A percentile compares a stretch with the other conserved stretches of the same genome.
phyloP scores from a whole-genome alignment of 2,888 invertebrate species.

The Kuschelorhynchus macadamiae region DNA sequence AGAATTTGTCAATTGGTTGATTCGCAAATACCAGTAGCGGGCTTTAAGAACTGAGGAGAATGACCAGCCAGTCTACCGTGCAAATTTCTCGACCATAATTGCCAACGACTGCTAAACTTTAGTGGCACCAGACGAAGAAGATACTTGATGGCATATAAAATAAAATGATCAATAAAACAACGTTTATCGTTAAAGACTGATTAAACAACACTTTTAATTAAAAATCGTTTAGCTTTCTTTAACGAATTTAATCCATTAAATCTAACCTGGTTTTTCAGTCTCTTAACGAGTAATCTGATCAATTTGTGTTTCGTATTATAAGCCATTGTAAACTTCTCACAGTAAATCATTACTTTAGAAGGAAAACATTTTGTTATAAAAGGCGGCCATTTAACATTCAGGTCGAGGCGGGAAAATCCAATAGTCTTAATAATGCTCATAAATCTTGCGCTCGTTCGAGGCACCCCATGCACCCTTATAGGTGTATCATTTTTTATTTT shows the following conservation, averaged over 20 bases:
- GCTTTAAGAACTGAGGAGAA: no score
- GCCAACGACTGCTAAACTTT: no score
- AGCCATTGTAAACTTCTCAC: slow-evolving; percentile 52
- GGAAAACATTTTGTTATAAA: slow-evolving; percentile 56
- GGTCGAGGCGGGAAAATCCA: slow-evolving; percentile 54
- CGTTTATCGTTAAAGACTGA: no score
- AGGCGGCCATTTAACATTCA: slow-evolving; percentile 57
- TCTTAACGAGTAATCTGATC: slow-evolving; percentile 39
- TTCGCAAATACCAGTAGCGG: no score
- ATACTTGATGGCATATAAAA: no score
- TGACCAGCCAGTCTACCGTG: no score
- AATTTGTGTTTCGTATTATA: slow-evolving; percentile 47
- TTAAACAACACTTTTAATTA: no score
- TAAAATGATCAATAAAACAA: no score
- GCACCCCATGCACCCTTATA: slow-evolving; percentile 42
- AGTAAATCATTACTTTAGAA: slow-evolving; percentile 54
- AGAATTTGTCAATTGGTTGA: no score
- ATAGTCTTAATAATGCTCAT: slow-evolving; percentile 61
- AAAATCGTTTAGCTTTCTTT: no score
- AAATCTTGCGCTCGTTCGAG: slow-evolving; percentile 54
- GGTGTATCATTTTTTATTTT: slow-evolving; percentile 51
- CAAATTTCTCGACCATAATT: no score
- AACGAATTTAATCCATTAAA: slow-evolving; percentile 6
- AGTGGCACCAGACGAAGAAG: no score
- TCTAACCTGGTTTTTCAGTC: slow-evolving; percentile 27